These are phyloP conservation scores for Aldabrachelys gigantea DNA, from an alignment of 2,113 vertebrate species.

Conservation along the genomic window DNA sequence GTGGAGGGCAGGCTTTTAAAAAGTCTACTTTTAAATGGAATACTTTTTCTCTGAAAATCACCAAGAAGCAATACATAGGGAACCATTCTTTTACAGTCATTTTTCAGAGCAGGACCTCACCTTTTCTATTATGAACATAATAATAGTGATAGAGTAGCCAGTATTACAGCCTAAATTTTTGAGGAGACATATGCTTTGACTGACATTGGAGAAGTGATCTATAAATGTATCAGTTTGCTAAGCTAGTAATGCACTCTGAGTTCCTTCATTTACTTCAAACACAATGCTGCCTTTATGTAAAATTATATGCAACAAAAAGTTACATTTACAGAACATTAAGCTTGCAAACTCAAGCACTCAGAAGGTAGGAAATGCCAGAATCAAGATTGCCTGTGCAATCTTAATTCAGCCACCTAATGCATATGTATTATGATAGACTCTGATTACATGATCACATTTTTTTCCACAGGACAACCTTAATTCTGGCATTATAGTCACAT, in stretches of 20 bases:
- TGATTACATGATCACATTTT: neutral
- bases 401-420: neutral
- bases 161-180: neutral
- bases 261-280: neutral
- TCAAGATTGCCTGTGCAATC: neutral
- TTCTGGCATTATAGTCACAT: neutral
- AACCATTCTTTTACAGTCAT: neutral
- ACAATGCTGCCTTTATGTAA: neutral
- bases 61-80: neutral
- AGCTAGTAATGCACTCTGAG: neutral
- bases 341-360: neutral
- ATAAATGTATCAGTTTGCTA: neutral
- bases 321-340: neutral
- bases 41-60: neutral
- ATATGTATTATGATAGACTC: neutral
- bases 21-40: neutral
- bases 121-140: neutral
- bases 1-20: neutral
- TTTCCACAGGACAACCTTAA: neutral
- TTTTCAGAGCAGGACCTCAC: neutral
- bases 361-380: neutral
- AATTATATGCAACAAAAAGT: neutral
- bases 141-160: neutral
- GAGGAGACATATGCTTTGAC: neutral
- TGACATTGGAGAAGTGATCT: neutral